These are phyloP conservation scores for Agapostemon virescens DNA, from an alignment of 2,888 invertebrate species.

Conservation along the genomic window DNA sequence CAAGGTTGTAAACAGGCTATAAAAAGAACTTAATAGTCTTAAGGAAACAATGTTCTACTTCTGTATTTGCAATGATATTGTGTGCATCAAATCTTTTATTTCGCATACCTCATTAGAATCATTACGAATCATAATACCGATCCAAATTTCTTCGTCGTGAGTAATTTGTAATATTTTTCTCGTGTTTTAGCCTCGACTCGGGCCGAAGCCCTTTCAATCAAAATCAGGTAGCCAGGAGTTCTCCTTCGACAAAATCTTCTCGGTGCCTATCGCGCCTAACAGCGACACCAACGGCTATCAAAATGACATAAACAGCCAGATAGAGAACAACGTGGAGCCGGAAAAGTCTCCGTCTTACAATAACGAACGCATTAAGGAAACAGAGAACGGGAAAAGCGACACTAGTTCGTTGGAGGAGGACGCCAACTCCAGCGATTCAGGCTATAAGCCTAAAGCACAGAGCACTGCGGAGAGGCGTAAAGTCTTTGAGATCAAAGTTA, in stretches of 20 bases:
- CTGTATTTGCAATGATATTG: slow-evolving; percentile 51
- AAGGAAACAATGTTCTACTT: slow-evolving; percentile 53
- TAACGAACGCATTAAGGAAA: slow-evolving; percentile 75
- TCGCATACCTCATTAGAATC: slow-evolving; percentile 41
- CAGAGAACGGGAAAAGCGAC: slow-evolving; percentile 84
- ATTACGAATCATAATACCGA: slow-evolving; percentile 16
- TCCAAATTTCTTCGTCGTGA: neutral
- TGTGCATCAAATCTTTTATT: slow-evolving; percentile 36
- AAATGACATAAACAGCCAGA: slow-evolving; percentile 71
- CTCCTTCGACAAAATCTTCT: slow-evolving; percentile 91
- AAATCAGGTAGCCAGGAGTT: slow-evolving; percentile 88
- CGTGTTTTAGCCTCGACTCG: slow-evolving; percentile 87
- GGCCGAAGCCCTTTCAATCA: slow-evolving; percentile 92
- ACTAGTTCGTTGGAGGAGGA: slow-evolving; percentile 84
- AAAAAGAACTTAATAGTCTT: slow-evolving; percentile 44
- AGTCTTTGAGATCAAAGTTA: slow-evolving; percentile 83
- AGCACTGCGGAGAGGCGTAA: slow-evolving; percentile 91
- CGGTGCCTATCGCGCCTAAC: slow-evolving; percentile 87
- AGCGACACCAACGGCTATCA: slow-evolving; percentile 77
- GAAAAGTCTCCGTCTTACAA: slow-evolving; percentile 72
- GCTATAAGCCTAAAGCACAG: slow-evolving; percentile 87
- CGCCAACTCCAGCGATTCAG: slow-evolving; percentile 84
- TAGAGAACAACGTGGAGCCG: slow-evolving; percentile 68
- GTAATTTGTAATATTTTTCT: slow-evolving; percentile 37
- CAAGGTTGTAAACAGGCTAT: slow-evolving; percentile 84